A percentile compares a stretch with the other conserved stretches of the same genome.
phyloP scores from a whole-genome alignment of 2,113 vertebrate species.

The Sander vitreus region DNA sequence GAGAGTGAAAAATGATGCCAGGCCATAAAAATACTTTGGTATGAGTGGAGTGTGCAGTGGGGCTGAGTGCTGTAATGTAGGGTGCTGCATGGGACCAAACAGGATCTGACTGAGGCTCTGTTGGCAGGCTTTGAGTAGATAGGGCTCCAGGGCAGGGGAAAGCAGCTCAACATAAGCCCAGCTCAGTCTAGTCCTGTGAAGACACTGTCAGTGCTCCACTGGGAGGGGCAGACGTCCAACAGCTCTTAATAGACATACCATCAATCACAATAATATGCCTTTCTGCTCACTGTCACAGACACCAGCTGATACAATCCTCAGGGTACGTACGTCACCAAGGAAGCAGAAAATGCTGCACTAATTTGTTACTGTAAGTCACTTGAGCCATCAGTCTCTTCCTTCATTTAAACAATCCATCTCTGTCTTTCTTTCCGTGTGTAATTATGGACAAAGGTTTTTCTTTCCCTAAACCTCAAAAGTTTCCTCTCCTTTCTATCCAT shows the following conservation, averaged over 20 bases:
- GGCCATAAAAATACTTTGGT: constrained; percentile 72
- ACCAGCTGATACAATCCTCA: constrained; percentile 36
- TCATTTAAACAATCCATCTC: constrained; percentile 28
- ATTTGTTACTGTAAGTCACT: constrained; percentile 49
- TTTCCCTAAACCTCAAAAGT: constrained; percentile 2
- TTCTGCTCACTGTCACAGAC: constrained; percentile 42
- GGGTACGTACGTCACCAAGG: constrained; percentile 23
- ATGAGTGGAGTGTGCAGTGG: constrained; percentile 37
- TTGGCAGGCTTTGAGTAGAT: constrained; percentile 55
- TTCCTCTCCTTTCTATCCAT: background rate
- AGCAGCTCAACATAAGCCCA: constrained; percentile 70
- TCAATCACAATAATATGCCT: constrained; percentile 55
- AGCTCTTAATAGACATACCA: constrained; percentile 57
- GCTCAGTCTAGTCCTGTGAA: constrained; percentile 69
- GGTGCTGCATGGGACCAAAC: constrained; percentile 44
- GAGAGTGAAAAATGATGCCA: constrained; percentile 66
- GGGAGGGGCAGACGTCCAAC: constrained; percentile 51
- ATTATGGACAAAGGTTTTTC: constrained; percentile 12
- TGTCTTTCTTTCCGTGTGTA: constrained; percentile 1
- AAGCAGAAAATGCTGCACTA: constrained; percentile 57
- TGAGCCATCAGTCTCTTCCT: background rate
- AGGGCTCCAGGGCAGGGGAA: constrained; percentile 49
- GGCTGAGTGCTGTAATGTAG: constrained; percentile 47
- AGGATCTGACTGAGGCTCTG: constrained; percentile 49
- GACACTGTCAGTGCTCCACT: constrained; percentile 48